Conservation (phyloP, 2,797 vertebrate genomes). For the Anniella stebbinsi region DNA sequence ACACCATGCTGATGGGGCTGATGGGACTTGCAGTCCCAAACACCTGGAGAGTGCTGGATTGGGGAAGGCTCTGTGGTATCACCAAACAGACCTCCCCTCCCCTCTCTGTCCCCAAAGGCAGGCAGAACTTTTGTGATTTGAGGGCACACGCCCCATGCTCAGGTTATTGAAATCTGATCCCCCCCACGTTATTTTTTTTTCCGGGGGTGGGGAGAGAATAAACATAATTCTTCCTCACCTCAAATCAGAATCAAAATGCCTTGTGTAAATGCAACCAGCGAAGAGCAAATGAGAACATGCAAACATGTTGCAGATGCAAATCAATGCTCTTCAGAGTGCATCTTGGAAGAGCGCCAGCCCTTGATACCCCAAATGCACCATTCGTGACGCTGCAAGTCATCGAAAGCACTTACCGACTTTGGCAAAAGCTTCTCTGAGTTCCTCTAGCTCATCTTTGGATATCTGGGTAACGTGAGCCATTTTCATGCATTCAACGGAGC, state of each 20-base stretch:
- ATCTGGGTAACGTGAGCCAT: slow-evolving; percentile 91
- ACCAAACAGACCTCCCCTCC: not conserved
- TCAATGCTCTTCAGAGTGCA: not conserved
- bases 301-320: not conserved
- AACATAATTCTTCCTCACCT: accelerated
- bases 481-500: slow-evolving; percentile 78
- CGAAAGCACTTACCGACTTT: slow-evolving; percentile 87
- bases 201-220: no score
- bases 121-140: not conserved
- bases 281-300: no score
- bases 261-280: not conserved
- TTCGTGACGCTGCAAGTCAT: not conserved
- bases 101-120: no score
- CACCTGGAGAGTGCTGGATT: no score
- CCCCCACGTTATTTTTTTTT: not conserved
- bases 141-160: no score
- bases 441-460: slow-evolving; percentile 94
- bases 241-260: not conserved
- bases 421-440: slow-evolving; percentile 91
- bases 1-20: no score
- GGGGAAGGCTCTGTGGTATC: no score
- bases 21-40: no score
- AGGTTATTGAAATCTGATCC: not conserved
- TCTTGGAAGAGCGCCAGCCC: no score
- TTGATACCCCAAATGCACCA: not conserved